Evolutionary conservation across 2,113 vertebrate genomes (phyloP).

Genomic region (Hippoglossus stenolepis): DNA sequence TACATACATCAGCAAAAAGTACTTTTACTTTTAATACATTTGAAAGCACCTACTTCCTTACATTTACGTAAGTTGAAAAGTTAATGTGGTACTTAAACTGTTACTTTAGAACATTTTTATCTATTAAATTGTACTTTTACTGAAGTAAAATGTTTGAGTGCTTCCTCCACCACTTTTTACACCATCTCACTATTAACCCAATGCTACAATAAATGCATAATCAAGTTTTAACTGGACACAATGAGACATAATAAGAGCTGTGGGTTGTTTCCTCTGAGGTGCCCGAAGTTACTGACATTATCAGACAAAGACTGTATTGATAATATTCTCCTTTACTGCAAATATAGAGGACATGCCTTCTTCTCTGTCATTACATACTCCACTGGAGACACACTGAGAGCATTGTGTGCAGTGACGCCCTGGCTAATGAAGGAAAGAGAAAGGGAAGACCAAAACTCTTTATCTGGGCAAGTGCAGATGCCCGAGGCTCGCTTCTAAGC

Average conservation of each 20-base stretch:
- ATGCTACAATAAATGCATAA: too few species aligned
- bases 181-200: too few species aligned
- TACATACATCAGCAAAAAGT: too few species aligned
- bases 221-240: background rate
- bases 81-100: too few species aligned
- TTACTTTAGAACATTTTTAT: too few species aligned
- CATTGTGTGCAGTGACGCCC: background rate
- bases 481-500: conserved; percentile 9
- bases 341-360: background rate
- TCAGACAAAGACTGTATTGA: background rate
- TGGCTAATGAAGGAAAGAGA: background rate
- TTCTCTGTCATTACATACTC: background rate
- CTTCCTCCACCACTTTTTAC: too few species aligned
- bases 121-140: too few species aligned
- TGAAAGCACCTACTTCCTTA: too few species aligned
- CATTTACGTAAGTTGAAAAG: too few species aligned
- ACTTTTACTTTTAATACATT: too few species aligned
- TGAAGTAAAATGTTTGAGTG: too few species aligned
- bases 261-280: too few species aligned
- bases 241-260: background rate
- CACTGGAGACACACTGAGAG: background rate
- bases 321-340: background rate
- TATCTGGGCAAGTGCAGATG: conserved; percentile 9
- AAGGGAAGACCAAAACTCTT: background rate
- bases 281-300: background rate